Conservation (phyloP, 2,797 vertebrate species). For the Hypotaenidia philippensis region DNA sequence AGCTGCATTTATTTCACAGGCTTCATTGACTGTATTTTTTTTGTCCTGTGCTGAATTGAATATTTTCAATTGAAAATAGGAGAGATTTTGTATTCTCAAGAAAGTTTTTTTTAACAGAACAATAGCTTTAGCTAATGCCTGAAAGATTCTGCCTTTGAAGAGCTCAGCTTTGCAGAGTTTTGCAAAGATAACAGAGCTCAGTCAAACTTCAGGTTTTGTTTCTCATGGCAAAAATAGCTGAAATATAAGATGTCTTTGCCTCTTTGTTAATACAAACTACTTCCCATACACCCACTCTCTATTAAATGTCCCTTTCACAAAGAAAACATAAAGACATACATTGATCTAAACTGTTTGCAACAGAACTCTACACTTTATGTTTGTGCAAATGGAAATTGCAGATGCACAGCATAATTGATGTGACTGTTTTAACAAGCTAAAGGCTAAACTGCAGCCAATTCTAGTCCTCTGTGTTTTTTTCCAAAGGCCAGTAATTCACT, state of each 20-base stretch:
- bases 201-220: conserved; percentile 48
- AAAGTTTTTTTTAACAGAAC: conserved; percentile 12
- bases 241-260: neutral
- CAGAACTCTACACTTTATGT: neutral
- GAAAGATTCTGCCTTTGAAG: conserved; percentile 32
- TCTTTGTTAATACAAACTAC: neutral
- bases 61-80: conserved; percentile 28
- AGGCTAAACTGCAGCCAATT: conserved; percentile 49
- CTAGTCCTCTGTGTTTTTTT: conserved; percentile 11
- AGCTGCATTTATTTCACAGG: conserved; percentile 21
- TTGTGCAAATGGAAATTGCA: conserved; percentile 37
- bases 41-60: neutral
- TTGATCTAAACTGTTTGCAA: conserved; percentile 34
- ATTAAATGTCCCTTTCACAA: neutral
- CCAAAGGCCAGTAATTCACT: conserved; percentile 8
- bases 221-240: neutral
- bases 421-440: conserved; percentile 49
- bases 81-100: conserved; percentile 17
- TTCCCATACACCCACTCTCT: neutral
- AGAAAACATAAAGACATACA: neutral
- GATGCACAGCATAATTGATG: conserved; percentile 49
- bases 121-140: conserved; percentile 20
- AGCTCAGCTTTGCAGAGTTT: conserved; percentile 29
- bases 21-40: neutral
- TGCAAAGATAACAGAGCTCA: conserved; percentile 23